These are phyloP conservation scores for Automeris io DNA, from an alignment of 2,888 invertebrate genomes.

Conservation along the genomic window DNA sequence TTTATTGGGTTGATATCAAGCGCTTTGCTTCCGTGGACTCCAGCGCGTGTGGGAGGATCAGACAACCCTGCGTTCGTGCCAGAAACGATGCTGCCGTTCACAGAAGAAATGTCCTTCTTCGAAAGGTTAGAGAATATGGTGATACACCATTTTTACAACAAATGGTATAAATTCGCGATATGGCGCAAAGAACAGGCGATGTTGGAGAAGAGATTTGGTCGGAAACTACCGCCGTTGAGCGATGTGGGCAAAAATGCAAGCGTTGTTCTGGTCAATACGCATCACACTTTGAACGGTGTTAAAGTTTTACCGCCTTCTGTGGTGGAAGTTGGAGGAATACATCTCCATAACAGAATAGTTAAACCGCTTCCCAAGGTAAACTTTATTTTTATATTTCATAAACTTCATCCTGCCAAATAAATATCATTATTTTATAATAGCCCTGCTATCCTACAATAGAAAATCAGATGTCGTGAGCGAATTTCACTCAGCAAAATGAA, in stretches of 20 bases:
- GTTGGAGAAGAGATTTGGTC: slow-evolving; percentile 41
- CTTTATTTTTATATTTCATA: no score
- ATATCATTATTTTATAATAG: no score
- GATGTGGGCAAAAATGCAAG: slow-evolving; percentile 58
- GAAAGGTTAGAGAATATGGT: slow-evolving; percentile 61
- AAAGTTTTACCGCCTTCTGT: slow-evolving; percentile 56
- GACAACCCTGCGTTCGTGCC: slow-evolving; percentile 61
- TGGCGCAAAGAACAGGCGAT: slow-evolving; percentile 34
- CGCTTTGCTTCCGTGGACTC: slow-evolving; percentile 50
- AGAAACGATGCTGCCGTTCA: slow-evolving; percentile 28
- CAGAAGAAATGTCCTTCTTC: slow-evolving; percentile 50
- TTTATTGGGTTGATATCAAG: slow-evolving; percentile 55
- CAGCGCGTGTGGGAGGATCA: slow-evolving; percentile 44
- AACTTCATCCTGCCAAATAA: no score
- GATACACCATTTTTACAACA: slow-evolving; percentile 22
- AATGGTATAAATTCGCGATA: slow-evolving; percentile 32
- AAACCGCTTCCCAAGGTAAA: slow-evolving; percentile 30
- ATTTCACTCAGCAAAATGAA: no score
- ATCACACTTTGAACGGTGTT: slow-evolving; percentile 54
- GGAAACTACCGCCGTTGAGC: slow-evolving; percentile 38
- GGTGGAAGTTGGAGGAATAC: slow-evolving; percentile 72
- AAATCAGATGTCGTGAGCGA: no score
- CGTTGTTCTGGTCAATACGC: slow-evolving; percentile 63
- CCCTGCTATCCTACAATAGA: no score
- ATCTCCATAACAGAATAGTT: slow-evolving; percentile 41